Evolutionary conservation across 2,113 vertebrate species (phyloP).

Genomic region (Melanerpes aurifrons): DNA sequence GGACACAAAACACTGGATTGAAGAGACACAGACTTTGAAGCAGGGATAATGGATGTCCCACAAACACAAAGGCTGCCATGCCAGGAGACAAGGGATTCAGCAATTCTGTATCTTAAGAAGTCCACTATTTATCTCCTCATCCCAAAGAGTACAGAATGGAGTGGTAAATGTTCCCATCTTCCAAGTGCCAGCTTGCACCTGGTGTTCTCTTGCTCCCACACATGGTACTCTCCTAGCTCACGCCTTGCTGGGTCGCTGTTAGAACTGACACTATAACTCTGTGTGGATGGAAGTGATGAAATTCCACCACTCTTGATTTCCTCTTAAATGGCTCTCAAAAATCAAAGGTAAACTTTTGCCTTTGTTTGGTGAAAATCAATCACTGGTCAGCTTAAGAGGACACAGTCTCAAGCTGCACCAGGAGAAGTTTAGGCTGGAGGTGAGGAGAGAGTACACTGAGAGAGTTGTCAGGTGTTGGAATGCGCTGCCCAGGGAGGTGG

Average conservation of each 20-base stretch:
- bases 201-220: neutral
- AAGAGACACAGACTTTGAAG: neutral
- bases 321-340: neutral
- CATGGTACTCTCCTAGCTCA: fast-evolving
- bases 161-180: neutral
- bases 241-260: neutral
- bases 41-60: neutral
- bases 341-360: neutral
- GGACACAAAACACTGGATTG: fast-evolving
- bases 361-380: neutral
- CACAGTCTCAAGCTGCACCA: too few relatives aligned
- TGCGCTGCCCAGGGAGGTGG: too few relatives aligned
- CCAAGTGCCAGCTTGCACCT: neutral
- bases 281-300: neutral
- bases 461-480: too few relatives aligned
- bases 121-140: neutral
- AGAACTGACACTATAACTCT: neutral
- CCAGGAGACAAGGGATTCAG: neutral
- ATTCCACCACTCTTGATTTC: neutral
- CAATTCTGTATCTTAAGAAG: neutral
- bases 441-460: too few relatives aligned
- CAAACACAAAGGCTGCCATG: neutral
- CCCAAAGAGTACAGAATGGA: neutral
- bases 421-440: too few relatives aligned
- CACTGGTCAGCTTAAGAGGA: too few relatives aligned